Evolutionary conservation across 1,140 invertebrate species (phyloP).

Genomic region (Scaptomyza graminum): DNA sequence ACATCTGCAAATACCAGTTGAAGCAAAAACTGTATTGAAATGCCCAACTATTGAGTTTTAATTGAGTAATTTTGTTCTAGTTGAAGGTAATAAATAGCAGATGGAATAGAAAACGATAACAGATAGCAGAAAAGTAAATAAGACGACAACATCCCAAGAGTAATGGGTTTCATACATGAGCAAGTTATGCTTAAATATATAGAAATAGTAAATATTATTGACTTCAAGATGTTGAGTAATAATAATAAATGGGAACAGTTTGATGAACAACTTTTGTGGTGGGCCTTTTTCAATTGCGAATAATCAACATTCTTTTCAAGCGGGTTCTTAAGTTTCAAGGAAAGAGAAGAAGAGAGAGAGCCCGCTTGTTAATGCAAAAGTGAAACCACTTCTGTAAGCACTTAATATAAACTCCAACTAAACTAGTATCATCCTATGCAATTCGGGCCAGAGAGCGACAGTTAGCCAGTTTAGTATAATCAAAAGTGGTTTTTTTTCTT

Average conservation of each 20-base stretch:
- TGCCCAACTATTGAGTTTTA: constrained; percentile 29
- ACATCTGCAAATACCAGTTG: constrained; percentile 16
- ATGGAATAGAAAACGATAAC: neutral
- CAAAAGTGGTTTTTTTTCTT: constrained; percentile 1
- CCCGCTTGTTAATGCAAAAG: constrained; percentile 10
- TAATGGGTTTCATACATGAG: neutral
- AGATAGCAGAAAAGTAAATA: neutral
- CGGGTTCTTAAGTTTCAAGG: neutral
- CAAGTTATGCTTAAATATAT: no score
- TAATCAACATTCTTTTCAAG: no score
- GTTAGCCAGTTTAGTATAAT: constrained; percentile 9
- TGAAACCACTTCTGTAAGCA: constrained; percentile 20
- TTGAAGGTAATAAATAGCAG: constrained; percentile 22
- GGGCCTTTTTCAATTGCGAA: no score
- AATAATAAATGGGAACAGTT: no score
- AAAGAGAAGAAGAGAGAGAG: neutral
- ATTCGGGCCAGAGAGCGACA: neutral
- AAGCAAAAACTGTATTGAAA: constrained; percentile 15
- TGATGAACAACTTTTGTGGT: no score
- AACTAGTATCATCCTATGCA: constrained; percentile 11
- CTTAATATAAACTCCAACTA: neutral
- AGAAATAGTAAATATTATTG: no score
- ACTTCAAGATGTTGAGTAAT: no score
- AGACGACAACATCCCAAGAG: constrained; percentile 14
- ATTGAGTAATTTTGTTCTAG: constrained; percentile 62